Base-by-base conservation (phyloP, 2,888 invertebrate genomes). In the Xestia rhomboidea region DNA sequence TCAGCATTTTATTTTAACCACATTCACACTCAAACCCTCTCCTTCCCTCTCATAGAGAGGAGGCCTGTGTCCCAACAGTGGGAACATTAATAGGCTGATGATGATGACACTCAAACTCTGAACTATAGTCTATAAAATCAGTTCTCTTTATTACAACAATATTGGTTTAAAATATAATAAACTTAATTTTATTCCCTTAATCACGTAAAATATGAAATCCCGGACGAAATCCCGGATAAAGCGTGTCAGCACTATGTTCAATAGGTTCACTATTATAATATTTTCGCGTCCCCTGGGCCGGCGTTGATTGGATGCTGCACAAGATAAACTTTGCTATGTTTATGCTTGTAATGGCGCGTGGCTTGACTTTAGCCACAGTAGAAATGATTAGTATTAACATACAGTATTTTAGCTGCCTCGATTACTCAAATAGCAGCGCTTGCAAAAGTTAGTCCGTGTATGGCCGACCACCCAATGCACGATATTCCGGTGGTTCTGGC, bases 231-330 rank as follows among this genome's bases (percentile, higher is more conserved):
- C 80, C 82, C 87, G 86, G 85, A 68, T 80, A 74, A 34, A 44
- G 7, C n/a, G 15, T 70, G 62, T 63, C 87, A 77, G 27, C 87
- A 86, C 87, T 87, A 87, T 76, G 71, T 76, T 68, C 86, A 87
- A 87, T 87, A 87, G 86, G 83, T 87, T 80, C 77, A 73, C 78
- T 87, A 87, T 90, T 90, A 89, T 89, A 88, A 88, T 92, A 93
- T 93, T 93, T 93, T 93, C 90, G 90, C 91, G 90, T 89, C 93
- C 91, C 93, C 73, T 71, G 93, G 92, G 93, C 90, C 84, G 87
- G 57, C 79, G 87, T 87, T 93, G 94, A 95, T 95, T 94, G 94
- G 93, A 93, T 92, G 93, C 92, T 90, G 85, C 89, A 88, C 87
- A 88, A 90, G 92, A 90, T 88, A 91, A 89, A 91, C 92, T 92